A percentile compares a stretch with the other conserved stretches of the same genome.
Conservation (phyloP, 2,888 invertebrate species). For the Formica aserva region DNA sequence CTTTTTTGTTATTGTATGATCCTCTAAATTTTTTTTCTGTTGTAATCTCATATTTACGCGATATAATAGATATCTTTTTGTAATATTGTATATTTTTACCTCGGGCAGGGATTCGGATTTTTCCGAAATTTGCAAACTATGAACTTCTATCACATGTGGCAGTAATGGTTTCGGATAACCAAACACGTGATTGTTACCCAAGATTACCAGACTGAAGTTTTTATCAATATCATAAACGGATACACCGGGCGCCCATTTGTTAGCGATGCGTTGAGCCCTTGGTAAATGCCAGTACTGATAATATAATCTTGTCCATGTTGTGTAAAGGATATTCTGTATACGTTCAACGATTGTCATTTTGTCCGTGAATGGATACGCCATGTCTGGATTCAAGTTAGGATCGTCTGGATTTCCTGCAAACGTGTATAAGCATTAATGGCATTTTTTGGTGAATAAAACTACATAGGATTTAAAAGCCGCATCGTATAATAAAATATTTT, state of each 20-base stretch:
- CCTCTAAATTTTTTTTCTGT: not conserved
- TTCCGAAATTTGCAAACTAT: constrained; percentile 79
- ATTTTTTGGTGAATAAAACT: not conserved
- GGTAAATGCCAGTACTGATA: constrained; percentile 80
- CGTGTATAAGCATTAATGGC: not conserved
- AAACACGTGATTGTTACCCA: constrained; percentile 82
- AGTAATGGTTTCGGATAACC: constrained; percentile 82
- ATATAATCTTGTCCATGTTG: constrained; percentile 80
- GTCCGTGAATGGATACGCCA: constrained; percentile 80
- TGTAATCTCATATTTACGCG: not conserved
- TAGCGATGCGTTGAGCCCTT: constrained; percentile 77
- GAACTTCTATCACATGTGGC: constrained; percentile 82
- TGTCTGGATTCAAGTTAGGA: constrained; percentile 81
- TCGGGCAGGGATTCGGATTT: constrained; percentile 71
- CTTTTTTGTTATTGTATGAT: not conserved
- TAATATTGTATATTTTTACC: constrained; percentile 61
- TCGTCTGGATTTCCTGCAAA: constrained; percentile 82
- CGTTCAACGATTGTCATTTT: constrained; percentile 79
- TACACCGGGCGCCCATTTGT: constrained; percentile 75
- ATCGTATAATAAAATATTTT: not conserved
- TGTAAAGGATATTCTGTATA: constrained; percentile 79
- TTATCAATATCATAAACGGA: constrained; percentile 78
- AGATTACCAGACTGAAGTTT: constrained; percentile 81
- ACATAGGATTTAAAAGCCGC: not conserved
- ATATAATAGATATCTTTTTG: not conserved